Base-by-base conservation (phyloP, 30 jellyfish, hydroid and myxozoan genomes). In the Aurelia aurita region DNA sequence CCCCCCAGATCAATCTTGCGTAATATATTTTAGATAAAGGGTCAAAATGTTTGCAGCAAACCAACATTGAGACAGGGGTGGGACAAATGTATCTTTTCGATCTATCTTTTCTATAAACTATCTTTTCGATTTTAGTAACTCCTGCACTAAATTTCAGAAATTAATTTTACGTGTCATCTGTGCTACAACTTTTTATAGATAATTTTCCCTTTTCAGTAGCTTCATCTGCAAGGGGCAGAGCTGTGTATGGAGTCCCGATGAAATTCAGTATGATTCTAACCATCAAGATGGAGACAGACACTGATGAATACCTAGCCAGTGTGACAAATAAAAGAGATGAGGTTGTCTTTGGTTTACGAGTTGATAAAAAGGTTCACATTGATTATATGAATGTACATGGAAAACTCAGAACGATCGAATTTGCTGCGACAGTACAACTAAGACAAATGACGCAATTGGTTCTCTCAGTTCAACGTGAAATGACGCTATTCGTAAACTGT, bases 381-480 rank as follows among this genome's bases (percentile, higher is more conserved):
- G 67, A 81, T 23, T 81, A 81, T 67, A 81, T 32, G 62, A 81
- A 46, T 47, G 60, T 11, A 39, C 1, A 9, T 53, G 91, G 91
- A n/a, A 34, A n/a, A 16, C 66, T 81, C 25, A 16, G 39, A 62
- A 81, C 85, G 23, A 67, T 81, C 2, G 16, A 34, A 23, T 81
- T 81, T 43, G 66, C 57, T 32, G 18, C 32, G 39, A 62, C 22
- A 6, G 67, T 68, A 11, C 58, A 68, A 31, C 43, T 35, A 57
- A 54, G 58, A 34, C 8, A 23, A 68, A 27, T 62, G 18, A n/a
- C 58, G 26, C 84, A 45, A 69, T 13, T 81, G 25, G 72, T 53
- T 5, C 79, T 81, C 61, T 31, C 74, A 10, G 79, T 81, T 3
- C 47, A 62, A 3, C 45, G 28, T 9, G 76, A 68, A 12, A 81